Base-by-base conservation (phyloP, 2,797 vertebrate genomes). In the Myiotriccus ornatus region DNA sequence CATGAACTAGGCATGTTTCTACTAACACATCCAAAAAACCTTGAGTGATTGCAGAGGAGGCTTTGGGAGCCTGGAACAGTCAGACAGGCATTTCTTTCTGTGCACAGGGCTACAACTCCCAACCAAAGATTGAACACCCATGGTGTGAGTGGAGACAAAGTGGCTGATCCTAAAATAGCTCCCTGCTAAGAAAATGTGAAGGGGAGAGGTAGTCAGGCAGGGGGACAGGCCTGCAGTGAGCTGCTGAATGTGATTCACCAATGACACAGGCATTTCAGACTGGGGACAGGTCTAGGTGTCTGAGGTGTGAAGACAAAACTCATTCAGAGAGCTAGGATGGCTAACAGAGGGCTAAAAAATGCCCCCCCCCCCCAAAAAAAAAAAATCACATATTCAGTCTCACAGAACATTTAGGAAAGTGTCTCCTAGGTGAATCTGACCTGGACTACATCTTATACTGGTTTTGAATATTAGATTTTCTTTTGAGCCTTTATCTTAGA, bases 101-200 rank as follows among this genome's bases (percentile, higher is more conserved):
- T 19, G 34, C 67, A 24, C 43, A 35, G 41, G 49, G 43, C 37
- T 68, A 23, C 62, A 52, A 47, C 74, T 22, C 27, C 18, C 57
- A 79, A 20, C 7, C 34, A 22, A 35, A 53, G 27, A 47, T 34
- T 20, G 37, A 69, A 84, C 0, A 1, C 43, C 41, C 0, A 0
- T 14, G 14, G 12, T 14, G 39, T 10, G 32, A 43, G 39, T 35
- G n/a, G 32, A 68, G 43, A 30, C 28, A 35, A 67, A 73, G 47
- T 1, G 1, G 28, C 35, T 34, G 41, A 32, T 25, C 15, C 55
- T 62, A 44, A 87, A 87, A 68, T 15, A 73, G 35, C 12, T 59
- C 57, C 62, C 34, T 50, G 24, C 24, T 34, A 22, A 67, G 46
- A 34, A 83, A 60, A 39, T 64, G 63, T 17, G 50, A 71, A 82